Conservation (phyloP, 2,888 invertebrate species). For the Acanthosepion pharaonis region DNA sequence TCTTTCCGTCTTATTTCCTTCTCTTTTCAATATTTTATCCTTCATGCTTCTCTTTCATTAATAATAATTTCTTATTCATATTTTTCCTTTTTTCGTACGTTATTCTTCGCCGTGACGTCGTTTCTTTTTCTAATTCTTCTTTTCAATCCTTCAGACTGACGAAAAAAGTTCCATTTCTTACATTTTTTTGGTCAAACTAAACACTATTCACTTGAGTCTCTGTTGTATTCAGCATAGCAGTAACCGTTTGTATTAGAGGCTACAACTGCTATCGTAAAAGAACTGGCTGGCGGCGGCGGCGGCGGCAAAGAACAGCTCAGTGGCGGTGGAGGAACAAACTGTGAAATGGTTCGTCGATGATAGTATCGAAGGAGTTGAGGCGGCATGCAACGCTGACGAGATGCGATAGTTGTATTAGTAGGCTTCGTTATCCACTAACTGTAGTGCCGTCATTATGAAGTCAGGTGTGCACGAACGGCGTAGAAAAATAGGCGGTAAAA, state of each 20-base stretch:
- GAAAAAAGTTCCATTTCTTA: too few relatives aligned
- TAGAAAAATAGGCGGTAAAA: not conserved
- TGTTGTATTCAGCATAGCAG: not conserved
- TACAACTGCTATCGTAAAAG: slow-evolving; percentile 33
- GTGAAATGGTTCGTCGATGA: not conserved
- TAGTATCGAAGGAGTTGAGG: not conserved
- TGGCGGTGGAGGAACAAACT: not conserved
- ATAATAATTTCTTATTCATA: too few relatives aligned
- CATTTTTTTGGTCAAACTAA: not conserved
- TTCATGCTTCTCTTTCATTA: too few relatives aligned
- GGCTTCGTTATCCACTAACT: not conserved
- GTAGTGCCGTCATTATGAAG: not conserved
- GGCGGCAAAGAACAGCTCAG: not conserved
- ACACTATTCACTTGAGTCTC: not conserved
- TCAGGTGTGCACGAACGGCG: not conserved
- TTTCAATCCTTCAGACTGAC: too few relatives aligned
- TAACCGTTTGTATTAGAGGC: slow-evolving; percentile 20
- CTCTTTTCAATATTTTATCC: too few relatives aligned
- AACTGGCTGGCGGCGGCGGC: not conserved
- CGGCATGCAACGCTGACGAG: not conserved
- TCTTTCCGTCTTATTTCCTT: too few relatives aligned
- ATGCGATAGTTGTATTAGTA: not conserved
- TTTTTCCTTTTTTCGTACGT: too few relatives aligned
- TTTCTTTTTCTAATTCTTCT: too few relatives aligned
- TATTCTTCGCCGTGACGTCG: too few relatives aligned